Evolutionary conservation across 2,888 invertebrate species (phyloP).

Genomic region (Drosophila nigricruria): DNA sequence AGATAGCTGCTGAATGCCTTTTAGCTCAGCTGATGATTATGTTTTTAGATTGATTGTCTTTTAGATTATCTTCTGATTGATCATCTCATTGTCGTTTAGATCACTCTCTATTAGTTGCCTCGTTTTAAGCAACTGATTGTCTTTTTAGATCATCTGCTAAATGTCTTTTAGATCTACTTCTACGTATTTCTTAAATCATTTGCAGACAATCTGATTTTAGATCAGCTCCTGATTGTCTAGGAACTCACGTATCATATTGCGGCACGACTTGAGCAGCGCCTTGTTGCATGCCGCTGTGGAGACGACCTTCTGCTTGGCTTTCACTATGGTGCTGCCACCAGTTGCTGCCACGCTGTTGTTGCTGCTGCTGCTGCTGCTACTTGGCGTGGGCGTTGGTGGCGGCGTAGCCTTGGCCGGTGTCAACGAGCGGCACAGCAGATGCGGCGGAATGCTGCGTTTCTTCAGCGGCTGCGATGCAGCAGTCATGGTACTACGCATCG

Average conservation of each 20-base stretch:
- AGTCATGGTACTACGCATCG: slow-evolving; percentile 19
- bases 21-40: neutral
- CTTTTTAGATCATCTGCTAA: neutral
- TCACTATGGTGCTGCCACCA: slow-evolving; percentile 25
- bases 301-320: slow-evolving; percentile 47
- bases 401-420: slow-evolving; percentile 48
- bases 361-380: slow-evolving; percentile 6
- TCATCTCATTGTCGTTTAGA: too few relatives aligned
- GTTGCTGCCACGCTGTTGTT: neutral
- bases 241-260: slow-evolving; percentile 75
- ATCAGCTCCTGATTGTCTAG: slow-evolving; percentile 67
- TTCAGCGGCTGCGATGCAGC: slow-evolving; percentile 56
- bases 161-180: neutral
- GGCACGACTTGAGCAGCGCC: slow-evolving; percentile 64
- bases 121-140: neutral
- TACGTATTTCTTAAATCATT: neutral
- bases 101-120: too few relatives aligned
- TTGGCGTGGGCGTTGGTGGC: neutral
- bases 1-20: neutral
- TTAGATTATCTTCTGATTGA: neutral
- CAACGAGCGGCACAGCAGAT: slow-evolving; percentile 49
- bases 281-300: slow-evolving; percentile 45
- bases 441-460: slow-evolving; percentile 64
- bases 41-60: neutral
- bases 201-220: slow-evolving; percentile 1